A percentile compares a stretch with the other conserved stretches of the same genome.
Conservation (phyloP, 1,140 invertebrate genomes). For the Tribolium castaneum region DNA sequence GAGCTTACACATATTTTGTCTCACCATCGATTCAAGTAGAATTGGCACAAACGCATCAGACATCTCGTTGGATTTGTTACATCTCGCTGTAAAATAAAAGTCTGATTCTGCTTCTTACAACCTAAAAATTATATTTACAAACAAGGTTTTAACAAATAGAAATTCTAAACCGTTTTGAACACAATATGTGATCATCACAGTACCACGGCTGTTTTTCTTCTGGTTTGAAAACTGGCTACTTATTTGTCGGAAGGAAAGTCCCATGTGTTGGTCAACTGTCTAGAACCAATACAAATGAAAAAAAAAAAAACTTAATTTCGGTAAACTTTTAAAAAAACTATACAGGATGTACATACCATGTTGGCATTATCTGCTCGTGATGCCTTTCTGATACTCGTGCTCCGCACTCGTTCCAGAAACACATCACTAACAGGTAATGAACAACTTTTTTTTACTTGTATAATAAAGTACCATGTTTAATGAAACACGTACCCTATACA, state of each 20-base stretch:
- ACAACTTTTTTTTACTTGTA: too few relatives aligned
- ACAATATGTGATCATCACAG: constrained; percentile 72
- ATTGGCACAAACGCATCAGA: constrained; percentile 93
- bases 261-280: constrained; percentile 89
- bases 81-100: constrained; percentile 90
- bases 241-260: constrained; percentile 88
- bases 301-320: too few relatives aligned
- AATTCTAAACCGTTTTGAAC: neutral
- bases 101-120: constrained; percentile 72
- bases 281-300: neutral
- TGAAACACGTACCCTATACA: too few relatives aligned
- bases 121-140: neutral
- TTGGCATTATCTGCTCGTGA: too few relatives aligned
- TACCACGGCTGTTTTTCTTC: constrained; percentile 65
- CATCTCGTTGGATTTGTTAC: constrained; percentile 88
- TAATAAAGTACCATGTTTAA: too few relatives aligned
- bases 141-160: neutral
- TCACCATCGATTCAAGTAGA: constrained; percentile 74
- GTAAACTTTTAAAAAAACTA: too few relatives aligned
- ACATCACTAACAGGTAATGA: too few relatives aligned
- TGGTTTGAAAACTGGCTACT: constrained; percentile 66
- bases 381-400: too few relatives aligned
- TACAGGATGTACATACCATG: too few relatives aligned
- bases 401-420: too few relatives aligned
- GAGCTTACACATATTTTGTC: neutral